Evolutionary conservation across 2,113 vertebrate genomes (phyloP).

Genomic region (Limnothrissa miodon): DNA sequence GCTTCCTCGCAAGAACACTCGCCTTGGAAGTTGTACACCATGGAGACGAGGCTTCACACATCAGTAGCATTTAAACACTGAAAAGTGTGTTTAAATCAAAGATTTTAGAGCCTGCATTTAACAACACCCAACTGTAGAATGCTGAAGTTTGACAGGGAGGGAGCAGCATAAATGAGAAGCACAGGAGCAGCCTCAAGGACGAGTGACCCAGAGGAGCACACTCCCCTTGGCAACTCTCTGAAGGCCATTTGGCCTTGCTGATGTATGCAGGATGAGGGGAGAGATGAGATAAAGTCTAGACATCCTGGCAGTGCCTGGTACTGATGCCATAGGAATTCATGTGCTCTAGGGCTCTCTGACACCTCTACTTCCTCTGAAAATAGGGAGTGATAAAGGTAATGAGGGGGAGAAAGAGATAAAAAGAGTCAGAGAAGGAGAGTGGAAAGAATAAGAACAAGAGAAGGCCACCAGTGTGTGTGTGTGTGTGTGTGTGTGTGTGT

Average conservation of each 20-base stretch:
- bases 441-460: neutral
- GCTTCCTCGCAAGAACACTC: no score
- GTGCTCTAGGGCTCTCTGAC: conserved; percentile 28
- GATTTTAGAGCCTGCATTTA: no score
- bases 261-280: neutral
- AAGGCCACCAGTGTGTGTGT: neutral
- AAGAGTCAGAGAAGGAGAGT: conserved; percentile 12
- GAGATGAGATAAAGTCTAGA: conserved; percentile 10
- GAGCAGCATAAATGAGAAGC: neutral
- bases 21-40: no score
- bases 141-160: no score
- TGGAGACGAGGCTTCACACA: no score
- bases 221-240: neutral
- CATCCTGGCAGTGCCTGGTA: neutral
- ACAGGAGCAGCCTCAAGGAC: neutral
- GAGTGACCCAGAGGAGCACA: conserved; percentile 22
- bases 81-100: no score
- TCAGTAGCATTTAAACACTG: no score
- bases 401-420: neutral
- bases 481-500: neutral
- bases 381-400: neutral
- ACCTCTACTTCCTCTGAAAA: neutral
- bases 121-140: no score
- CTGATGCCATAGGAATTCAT: neutral
- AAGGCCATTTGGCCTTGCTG: conserved; percentile 34